Evolutionary conservation across 2,888 invertebrate species (phyloP).

Genomic region (Drosophila meridiana): DNA sequence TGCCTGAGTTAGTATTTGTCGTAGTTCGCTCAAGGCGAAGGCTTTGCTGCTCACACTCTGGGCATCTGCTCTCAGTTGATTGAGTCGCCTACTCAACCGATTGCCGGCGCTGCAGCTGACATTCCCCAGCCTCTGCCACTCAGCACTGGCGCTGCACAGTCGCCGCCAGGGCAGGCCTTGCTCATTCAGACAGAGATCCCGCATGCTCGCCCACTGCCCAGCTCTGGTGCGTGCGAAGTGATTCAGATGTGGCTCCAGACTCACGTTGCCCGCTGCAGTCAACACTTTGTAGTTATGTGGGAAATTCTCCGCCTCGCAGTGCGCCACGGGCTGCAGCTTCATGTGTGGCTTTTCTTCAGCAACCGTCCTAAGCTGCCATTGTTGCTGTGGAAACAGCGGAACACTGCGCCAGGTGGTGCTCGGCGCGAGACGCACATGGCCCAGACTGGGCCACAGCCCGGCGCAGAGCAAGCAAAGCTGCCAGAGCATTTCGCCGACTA

Average conservation of each 20-base stretch:
- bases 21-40: slow-evolving; percentile 43
- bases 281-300: slow-evolving; percentile 41
- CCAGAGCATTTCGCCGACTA: slow-evolving; percentile 24
- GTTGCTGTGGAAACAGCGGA: slow-evolving; percentile 37
- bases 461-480: slow-evolving; percentile 16
- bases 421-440: slow-evolving; percentile 37
- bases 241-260: slow-evolving; percentile 35
- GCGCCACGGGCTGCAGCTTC: slow-evolving; percentile 2
- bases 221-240: slow-evolving; percentile 74
- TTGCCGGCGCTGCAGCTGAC: slow-evolving; percentile 52
- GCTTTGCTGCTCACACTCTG: slow-evolving; percentile 17
- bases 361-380: slow-evolving; percentile 37
- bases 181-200: slow-evolving; percentile 86
- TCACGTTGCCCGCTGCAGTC: background rate
- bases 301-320: slow-evolving; percentile 50
- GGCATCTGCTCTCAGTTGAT: slow-evolving; percentile 55
- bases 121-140: slow-evolving; percentile 85
- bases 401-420: slow-evolving; percentile 36
- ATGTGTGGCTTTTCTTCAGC: background rate
- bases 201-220: slow-evolving; percentile 85
- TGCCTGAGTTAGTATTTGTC: slow-evolving; percentile 43
- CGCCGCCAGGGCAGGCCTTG: slow-evolving; percentile 87
- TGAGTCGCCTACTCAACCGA: slow-evolving; percentile 60
- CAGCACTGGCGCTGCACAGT: slow-evolving; percentile 86
- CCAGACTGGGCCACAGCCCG: slow-evolving; percentile 9